Base-by-base conservation (phyloP, 92 coral and sea anemone genomes). In the Parazoanthus darwini region DNA sequence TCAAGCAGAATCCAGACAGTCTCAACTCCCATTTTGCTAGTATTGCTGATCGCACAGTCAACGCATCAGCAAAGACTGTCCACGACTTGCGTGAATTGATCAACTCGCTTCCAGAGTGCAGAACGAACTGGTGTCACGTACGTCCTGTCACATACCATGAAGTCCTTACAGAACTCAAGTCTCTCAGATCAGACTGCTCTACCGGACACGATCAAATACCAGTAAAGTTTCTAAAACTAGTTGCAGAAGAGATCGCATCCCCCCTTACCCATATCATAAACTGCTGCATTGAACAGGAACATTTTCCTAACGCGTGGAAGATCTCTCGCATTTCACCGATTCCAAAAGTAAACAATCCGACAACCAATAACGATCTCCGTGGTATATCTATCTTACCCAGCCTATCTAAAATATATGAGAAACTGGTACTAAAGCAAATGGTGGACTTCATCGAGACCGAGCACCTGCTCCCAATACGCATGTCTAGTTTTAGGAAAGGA, bases 121-220 rank as follows among this genome's bases (percentile, higher is more conserved):
- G 85, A 80, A 74, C 79, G 67, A 88, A 78, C 82, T 42, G 58
- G 65, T 78, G 59, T 35, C 3, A 8, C 39, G 22, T 78, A 78
- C 46, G 74, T 43, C 70, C 70, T 29, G 90, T 88, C 56, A 51
- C 86, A 33, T 83, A 73, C 8, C 82, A 88, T 29, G 86, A 88
- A 79, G 85, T 88, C 51, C 26, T n/a, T n/a, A n/a, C n/a, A n/a
- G n/a, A n/a, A n/a, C n/a, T n/a, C n/a, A n/a, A n/a, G n/a, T n/a
- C n/a, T 35, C 67, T 86, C 25, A 43, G 89, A 82, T 37, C 37
- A 1, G 77, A 82, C 23, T 86, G 89, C 65, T 86, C 89, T 25
- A 86, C 89, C 25, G 74, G 89, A 46, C 74, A 54, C 26, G 89
- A 86, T 56, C 74, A 77, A 78, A 85, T 73, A 6, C 81, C 81